Evolutionary conservation across 37 sponge, comb jelly and placozoan species (phyloP).

Genomic region (Mnemiopsis leidyi): DNA sequence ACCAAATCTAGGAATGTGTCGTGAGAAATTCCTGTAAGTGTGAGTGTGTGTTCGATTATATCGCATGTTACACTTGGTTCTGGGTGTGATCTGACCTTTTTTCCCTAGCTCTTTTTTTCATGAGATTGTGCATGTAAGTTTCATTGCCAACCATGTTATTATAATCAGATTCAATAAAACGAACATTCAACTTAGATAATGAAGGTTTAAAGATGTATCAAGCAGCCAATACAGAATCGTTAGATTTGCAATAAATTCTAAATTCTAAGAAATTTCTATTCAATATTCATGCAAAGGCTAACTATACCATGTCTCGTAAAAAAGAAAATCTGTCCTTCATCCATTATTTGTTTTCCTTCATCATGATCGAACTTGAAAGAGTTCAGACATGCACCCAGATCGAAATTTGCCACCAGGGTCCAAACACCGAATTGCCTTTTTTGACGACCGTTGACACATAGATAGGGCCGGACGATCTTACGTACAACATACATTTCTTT

Average conservation of each 20-base stretch:
- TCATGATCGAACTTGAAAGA: not conserved
- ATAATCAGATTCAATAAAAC: no score
- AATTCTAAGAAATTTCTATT: no score
- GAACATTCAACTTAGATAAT: no score
- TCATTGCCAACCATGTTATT: no score
- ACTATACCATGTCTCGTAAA: no score
- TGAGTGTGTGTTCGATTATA: not conserved
- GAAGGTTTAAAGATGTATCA: no score
- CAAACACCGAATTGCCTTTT: not conserved
- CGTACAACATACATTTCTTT: not conserved
- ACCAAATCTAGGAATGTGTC: not conserved
- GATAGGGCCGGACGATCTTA: not conserved
- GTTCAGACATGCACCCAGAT: not conserved
- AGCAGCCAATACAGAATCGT: no score
- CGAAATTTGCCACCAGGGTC: not conserved
- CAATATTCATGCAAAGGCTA: no score
- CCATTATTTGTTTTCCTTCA: no score
- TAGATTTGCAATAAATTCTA: no score
- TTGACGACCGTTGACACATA: not conserved
- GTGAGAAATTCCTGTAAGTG: not conserved
- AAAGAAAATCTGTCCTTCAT: no score
- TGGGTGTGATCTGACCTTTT: no score
- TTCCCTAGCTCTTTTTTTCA: not conserved
- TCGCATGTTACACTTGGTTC: not conserved
- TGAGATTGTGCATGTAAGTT: not conserved